These are phyloP conservation scores for Chloropsis hardwickii DNA, from an alignment of 2,113 vertebrate genomes.

Conservation along the genomic window DNA sequence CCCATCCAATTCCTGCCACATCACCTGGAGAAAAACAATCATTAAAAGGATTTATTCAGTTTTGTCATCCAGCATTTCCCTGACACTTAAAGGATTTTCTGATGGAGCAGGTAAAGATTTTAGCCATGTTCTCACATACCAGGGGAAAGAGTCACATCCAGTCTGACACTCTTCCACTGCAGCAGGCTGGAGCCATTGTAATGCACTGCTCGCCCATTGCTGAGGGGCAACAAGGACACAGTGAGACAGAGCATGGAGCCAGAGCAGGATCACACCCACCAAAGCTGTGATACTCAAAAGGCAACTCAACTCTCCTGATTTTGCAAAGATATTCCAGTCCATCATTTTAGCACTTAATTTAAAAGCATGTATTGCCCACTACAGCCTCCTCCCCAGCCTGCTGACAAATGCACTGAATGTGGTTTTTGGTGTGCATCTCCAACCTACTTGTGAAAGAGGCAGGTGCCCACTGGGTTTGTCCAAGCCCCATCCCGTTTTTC, in stretches of 20 bases:
- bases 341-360: background rate
- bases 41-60: background rate
- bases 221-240: conserved; percentile 44
- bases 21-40: conserved; percentile 75
- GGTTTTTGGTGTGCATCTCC: background rate
- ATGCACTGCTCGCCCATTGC: conserved; percentile 95
- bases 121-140: conserved; percentile 73
- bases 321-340: background rate
- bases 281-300: background rate
- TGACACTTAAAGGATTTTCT: background rate
- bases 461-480: conserved; percentile 98
- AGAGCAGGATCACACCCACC: background rate
- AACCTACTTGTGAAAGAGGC: conserved; percentile 95
- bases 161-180: conserved; percentile 97
- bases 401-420: accelerated
- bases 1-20: conserved; percentile 96
- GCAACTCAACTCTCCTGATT: background rate
- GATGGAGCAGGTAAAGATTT: background rate
- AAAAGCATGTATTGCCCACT: accelerated
- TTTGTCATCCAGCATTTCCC: background rate
- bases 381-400: background rate
- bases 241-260: background rate
- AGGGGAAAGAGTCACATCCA: conserved; percentile 93
- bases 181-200: conserved; percentile 98
- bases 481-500: conserved; percentile 97